Percentiles rank a stretch among this genome's conserved stretches.
Conservation (phyloP, 2,888 invertebrate species). For the Lycia hirtaria region DNA sequence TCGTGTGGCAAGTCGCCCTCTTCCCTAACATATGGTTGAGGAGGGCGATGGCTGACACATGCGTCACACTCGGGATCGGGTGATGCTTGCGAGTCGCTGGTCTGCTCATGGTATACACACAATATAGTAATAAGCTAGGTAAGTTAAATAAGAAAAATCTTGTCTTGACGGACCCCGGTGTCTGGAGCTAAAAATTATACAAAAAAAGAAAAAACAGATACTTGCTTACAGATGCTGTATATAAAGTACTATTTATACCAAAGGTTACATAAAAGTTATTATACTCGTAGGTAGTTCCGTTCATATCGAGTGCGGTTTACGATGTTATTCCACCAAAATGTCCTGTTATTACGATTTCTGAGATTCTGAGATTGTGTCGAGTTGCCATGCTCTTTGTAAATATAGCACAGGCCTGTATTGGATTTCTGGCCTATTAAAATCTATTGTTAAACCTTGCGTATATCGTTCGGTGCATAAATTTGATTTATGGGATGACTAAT, state of each 20-base stretch:
- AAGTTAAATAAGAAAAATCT: too few species aligned
- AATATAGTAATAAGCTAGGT: too few species aligned
- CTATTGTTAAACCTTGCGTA: conserved; percentile 24
- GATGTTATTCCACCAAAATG: conserved; percentile 37
- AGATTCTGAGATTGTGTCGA: conserved; percentile 36
- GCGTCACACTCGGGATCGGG: too few species aligned
- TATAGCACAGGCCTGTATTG: conserved; percentile 8
- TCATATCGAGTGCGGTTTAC: conserved; percentile 35
- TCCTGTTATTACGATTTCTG: conserved; percentile 36
- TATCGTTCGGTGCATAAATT: conserved; percentile 10
- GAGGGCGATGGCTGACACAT: too few species aligned
- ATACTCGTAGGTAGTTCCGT: neutral
- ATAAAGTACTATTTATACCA: neutral
- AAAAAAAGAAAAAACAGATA: too few species aligned
- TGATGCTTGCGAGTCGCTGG: too few species aligned
- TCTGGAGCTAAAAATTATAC: too few species aligned
- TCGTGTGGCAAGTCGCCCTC: too few species aligned
- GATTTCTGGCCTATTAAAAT: conserved; percentile 25
- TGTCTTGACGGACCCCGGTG: too few species aligned
- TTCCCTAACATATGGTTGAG: too few species aligned
- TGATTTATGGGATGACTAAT: conserved; percentile 7
- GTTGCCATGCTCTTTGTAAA: conserved; percentile 17
- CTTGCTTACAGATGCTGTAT: neutral
- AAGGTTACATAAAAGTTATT: conserved; percentile 3
- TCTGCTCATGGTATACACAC: too few species aligned